A percentile compares a stretch with the other conserved stretches of the same genome.
Conservation (phyloP, 1,140 invertebrate genomes). For the Diachasmimorpha longicaudata region DNA sequence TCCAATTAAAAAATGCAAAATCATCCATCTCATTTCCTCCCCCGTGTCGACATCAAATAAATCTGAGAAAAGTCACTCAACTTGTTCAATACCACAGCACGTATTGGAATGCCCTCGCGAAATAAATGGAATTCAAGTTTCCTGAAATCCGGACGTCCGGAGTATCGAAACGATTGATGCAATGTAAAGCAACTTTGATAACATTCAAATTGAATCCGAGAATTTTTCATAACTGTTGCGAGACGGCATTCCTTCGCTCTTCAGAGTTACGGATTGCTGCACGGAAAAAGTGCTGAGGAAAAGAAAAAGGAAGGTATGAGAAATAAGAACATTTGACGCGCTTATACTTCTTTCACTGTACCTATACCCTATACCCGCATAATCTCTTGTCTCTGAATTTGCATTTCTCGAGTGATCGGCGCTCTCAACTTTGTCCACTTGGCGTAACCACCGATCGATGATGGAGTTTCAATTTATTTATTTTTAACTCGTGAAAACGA, state of each 20-base stretch:
- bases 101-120: neutral
- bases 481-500: neutral
- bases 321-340: too few species aligned
- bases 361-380: neutral
- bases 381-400: conserved; percentile 6
- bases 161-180: conserved; percentile 21
- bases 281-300: neutral
- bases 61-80: neutral
- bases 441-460: neutral
- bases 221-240: conserved; percentile 30
- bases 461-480: neutral
- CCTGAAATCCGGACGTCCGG: neutral
- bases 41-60: neutral
- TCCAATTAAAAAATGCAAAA: too few species aligned
- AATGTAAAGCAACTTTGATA: conserved; percentile 31
- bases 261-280: neutral
- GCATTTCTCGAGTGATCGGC: conserved; percentile 1
- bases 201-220: conserved; percentile 36
- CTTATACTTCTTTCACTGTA: neutral
- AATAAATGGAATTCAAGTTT: neutral
- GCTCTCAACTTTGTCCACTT: neutral
- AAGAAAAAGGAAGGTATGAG: neutral
- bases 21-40: neutral
- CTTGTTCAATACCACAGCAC: neutral
- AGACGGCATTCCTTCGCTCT: neutral